Conservation (phyloP, 2,888 invertebrate genomes). For the Julus scanicus region DNA sequence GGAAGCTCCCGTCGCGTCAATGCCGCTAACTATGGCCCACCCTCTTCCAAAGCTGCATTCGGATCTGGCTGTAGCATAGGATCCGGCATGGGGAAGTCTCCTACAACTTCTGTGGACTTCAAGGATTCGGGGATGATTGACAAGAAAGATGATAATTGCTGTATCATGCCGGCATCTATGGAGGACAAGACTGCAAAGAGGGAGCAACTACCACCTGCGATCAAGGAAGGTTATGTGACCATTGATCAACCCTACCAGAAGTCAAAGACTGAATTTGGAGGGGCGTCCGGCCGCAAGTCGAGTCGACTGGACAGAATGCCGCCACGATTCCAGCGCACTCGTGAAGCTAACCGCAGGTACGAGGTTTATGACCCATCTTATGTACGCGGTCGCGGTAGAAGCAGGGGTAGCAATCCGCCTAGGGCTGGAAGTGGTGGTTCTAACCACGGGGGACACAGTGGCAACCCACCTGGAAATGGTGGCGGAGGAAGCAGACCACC, state of each 20-base stretch:
- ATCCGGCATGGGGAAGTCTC: conserved; percentile 62
- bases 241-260: not conserved
- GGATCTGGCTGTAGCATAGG: conserved; percentile 60
- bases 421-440: conserved; percentile 62
- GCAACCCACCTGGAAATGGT: conserved; percentile 15
- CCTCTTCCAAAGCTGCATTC: conserved; percentile 82
- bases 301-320: conserved; percentile 60
- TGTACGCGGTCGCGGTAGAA: conserved; percentile 57
- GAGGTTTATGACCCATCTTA: conserved; percentile 64
- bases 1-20: conserved; percentile 63
- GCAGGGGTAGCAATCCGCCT: conserved; percentile 59
- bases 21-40: conserved; percentile 80
- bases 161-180: conserved; percentile 64
- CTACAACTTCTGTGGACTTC: conserved; percentile 59
- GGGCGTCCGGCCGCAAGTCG: conserved; percentile 52
- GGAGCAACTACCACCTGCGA: conserved; percentile 65
- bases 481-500: conserved; percentile 57
- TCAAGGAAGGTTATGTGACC: conserved; percentile 5
- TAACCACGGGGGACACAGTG: conserved; percentile 57
- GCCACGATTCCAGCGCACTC: conserved; percentile 60
- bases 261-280: conserved; percentile 50
- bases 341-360: conserved; percentile 62
- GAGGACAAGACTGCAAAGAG: conserved; percentile 62
- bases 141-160: conserved; percentile 81
- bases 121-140: conserved; percentile 74